Conservation (phyloP, 2,888 invertebrate genomes). For the Rhagonycha lutea region DNA sequence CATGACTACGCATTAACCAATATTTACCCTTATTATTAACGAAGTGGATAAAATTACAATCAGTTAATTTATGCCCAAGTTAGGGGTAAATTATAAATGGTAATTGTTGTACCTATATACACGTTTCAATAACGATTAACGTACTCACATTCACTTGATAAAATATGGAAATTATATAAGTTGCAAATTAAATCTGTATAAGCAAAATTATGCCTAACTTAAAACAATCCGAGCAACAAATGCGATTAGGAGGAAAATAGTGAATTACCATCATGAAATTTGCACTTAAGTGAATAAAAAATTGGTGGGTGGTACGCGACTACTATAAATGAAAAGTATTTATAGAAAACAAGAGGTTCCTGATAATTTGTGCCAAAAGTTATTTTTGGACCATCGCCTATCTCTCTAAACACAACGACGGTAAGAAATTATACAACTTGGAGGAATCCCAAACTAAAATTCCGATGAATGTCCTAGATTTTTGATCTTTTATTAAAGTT, state of each 20-base stretch:
- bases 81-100: conserved; percentile 15
- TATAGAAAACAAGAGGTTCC: conserved; percentile 12
- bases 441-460: conserved; percentile 26
- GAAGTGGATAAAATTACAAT: conserved; percentile 10
- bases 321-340: background rate
- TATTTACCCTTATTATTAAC: conserved; percentile 8
- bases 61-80: conserved; percentile 1
- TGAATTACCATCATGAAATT: background rate
- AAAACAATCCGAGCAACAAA: background rate
- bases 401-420: conserved; percentile 19
- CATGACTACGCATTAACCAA: background rate
- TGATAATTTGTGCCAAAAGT: conserved; percentile 32
- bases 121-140: conserved; percentile 10
- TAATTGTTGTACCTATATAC: conserved; percentile 1
- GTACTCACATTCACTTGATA: conserved; percentile 4
- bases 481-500: conserved; percentile 22
- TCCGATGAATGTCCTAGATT: conserved; percentile 21
- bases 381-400: conserved; percentile 30
- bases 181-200: conserved; percentile 1
- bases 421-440: conserved; percentile 33
- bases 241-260: background rate
- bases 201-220: background rate
- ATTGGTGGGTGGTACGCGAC: conserved; percentile 10
- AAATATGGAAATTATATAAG: conserved; percentile 6
- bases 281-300: background rate